phyloP scores from a whole-genome alignment of 2,113 vertebrate species.

The Felis catus region DNA sequence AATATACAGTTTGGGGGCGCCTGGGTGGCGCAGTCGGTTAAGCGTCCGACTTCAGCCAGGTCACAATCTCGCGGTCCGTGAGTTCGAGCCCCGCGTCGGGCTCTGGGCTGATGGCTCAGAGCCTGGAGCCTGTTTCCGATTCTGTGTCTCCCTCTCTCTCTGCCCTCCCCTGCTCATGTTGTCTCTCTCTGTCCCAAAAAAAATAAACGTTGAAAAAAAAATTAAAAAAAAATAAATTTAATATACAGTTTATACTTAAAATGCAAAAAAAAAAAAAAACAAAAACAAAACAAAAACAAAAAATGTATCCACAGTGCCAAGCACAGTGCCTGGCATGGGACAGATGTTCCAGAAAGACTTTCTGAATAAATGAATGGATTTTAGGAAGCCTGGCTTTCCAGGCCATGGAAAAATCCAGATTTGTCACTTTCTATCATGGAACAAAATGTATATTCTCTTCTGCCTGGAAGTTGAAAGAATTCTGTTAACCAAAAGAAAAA shows the following conservation, averaged over 20 bases:
- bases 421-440: not conserved
- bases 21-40: too few relatives aligned
- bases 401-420: constrained; percentile 1
- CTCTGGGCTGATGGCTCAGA: too few relatives aligned
- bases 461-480: constrained; percentile 25
- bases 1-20: constrained; percentile 33
- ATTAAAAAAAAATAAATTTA: not conserved
- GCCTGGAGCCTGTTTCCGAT: too few relatives aligned
- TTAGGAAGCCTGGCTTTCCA: not conserved
- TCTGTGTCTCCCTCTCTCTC: too few relatives aligned
- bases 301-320: not conserved
- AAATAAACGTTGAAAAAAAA: too few relatives aligned
- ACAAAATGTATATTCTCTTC: not conserved
- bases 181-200: too few relatives aligned
- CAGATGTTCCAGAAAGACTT: not conserved
- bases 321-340: too few relatives aligned
- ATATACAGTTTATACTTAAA: constrained; percentile 57
- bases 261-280: not conserved
- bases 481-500: not conserved
- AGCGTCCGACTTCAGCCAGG: too few relatives aligned
- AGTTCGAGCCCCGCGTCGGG: too few relatives aligned
- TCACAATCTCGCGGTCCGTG: too few relatives aligned
- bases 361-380: not conserved
- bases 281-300: not conserved
- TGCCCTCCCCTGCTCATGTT: too few relatives aligned